Evolutionary conservation across 2,113 vertebrate genomes (phyloP), one percentile per base, ranked within the genome.

Genomic region (Ctenomys sociabilis): DNA sequence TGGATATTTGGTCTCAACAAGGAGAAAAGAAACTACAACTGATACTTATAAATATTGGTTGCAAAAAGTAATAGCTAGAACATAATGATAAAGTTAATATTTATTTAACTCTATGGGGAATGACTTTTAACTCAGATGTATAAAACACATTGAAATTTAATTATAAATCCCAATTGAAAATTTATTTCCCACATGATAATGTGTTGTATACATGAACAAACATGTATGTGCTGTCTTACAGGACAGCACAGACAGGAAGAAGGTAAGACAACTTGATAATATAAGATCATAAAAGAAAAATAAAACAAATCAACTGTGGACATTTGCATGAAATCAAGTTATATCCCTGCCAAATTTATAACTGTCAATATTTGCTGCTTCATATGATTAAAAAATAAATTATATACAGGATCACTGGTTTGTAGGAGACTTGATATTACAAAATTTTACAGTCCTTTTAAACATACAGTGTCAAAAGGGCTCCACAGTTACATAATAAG

Each of bases 121-220:
- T 72, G 70, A 45, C 49, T 89, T 92, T 86, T 91, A 86, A 83
- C 12, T 94, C 28, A 40, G 85, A 4, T 40, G 0, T 86, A 89
- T 84, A 86, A 75, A 54, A n/a, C n/a, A n/a, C n/a, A 84, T 14
- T 59, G 19, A 91, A 82, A 95, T 49, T 17, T 72, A 96, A 85
- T 83, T 85, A 45, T 91, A 37, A 52, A 11, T 95, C 37, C 30
- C 82, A 95, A 57, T 52, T 72, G 14, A 1, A 91, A 83, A 64
- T 88, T 82, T 82, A 37, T 85, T 81, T 92, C 82, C 19, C 72
- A 30, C 7, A 49, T 85, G 40, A 22, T 72, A 78, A 12, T 19
- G 43, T 73, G 26, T 82, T 85, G 59, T 93, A 13, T 14, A 32
- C 11, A 64, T 7, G 35, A 64, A 16, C 17, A 16, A 17, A 17